Base-by-base conservation (phyloP, 2,113 vertebrate genomes). In the Ceratotherium simum region DNA sequence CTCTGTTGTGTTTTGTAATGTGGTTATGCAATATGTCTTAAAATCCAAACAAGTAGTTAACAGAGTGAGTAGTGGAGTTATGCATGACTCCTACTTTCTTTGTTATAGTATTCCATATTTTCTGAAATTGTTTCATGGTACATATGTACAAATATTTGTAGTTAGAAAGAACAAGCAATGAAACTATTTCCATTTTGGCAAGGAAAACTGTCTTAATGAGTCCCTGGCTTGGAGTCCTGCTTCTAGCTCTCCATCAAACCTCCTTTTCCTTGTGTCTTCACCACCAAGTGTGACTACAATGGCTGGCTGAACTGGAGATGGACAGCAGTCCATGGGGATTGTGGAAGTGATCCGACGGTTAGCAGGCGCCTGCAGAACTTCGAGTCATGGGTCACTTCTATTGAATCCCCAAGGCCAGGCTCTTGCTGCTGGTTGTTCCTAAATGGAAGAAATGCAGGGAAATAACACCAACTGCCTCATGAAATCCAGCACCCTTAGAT, bases 301-400 rank as follows among this genome's bases (percentile, higher is more conserved):
- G 76, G 65, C 92, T 97, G 87, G 39, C 92, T 92, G 92, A 84
- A 17, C 94, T n/a, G 8, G 46, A 96, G 92, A 97, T 12, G 5
- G 95, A 92, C 90, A 93, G 69, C 31, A 12, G 48, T 72, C 79
- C 36, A 0, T 29, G 70, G 73, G 75, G 75, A 92, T 8, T 76
- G 27, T 56, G 58, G 20, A 80, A 93, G 64, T 65, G 69, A 95
- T 75, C 46, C 0, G 0, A 29, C 64, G 54, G 76, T 96, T 95
- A 94, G 51, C 64, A 79, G 79, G 33, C 5, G 8, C 29, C 91
- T 85, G 13, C 48, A 64, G 69, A 65, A 56, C 56, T 23, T 3
- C 51, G 75, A 60, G 82, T 90, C 58, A 14, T 69, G 42, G 82
- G 82, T 83, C 91, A 96, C 69, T 60, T 96, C 92, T 70, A 2